Percentiles rank a stretch among this genome's conserved stretches.
Evolutionary conservation across 2,888 invertebrate species (phyloP).

Genomic region (Leptopilina myrica): DNA sequence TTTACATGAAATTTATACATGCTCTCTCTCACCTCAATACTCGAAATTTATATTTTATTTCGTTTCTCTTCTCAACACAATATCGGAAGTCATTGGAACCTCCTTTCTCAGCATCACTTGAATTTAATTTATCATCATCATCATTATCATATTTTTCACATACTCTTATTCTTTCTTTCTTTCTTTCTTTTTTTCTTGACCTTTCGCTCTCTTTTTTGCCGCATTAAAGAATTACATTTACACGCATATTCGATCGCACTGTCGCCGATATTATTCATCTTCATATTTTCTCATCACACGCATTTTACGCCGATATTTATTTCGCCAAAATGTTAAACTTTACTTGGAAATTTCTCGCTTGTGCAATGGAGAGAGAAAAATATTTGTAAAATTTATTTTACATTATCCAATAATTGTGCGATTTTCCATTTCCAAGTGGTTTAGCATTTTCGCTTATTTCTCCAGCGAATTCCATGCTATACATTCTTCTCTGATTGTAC

Average conservation of each 20-base stretch:
- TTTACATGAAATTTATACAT: constrained; percentile 26
- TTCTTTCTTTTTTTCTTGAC: constrained; percentile 50
- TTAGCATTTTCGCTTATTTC: constrained; percentile 21
- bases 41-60: not conserved
- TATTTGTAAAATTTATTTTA: not conserved
- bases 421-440: constrained; percentile 23
- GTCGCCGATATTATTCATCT: constrained; percentile 36
- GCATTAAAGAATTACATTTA: constrained; percentile 23
- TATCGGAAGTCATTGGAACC: constrained; percentile 24
- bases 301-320: not conserved
- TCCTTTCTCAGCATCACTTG: constrained; percentile 26
- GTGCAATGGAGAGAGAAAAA: not conserved
- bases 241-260: constrained; percentile 38
- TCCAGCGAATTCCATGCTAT: not conserved
- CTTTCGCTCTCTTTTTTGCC: constrained; percentile 50
- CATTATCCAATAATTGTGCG: constrained; percentile 22
- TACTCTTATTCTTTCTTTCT: constrained; percentile 48
- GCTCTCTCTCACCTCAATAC: constrained; percentile 18
- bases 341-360: constrained; percentile 30
- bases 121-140: constrained; percentile 15
- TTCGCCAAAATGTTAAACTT: constrained; percentile 29
- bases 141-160: constrained; percentile 52
- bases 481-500: constrained; percentile 14
- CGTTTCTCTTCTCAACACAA: constrained; percentile 9
- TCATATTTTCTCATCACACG: constrained; percentile 3